These are phyloP conservation scores for Thryonomys swinderianus DNA, from an alignment of 2,113 vertebrate genomes.

Conservation along the genomic window DNA sequence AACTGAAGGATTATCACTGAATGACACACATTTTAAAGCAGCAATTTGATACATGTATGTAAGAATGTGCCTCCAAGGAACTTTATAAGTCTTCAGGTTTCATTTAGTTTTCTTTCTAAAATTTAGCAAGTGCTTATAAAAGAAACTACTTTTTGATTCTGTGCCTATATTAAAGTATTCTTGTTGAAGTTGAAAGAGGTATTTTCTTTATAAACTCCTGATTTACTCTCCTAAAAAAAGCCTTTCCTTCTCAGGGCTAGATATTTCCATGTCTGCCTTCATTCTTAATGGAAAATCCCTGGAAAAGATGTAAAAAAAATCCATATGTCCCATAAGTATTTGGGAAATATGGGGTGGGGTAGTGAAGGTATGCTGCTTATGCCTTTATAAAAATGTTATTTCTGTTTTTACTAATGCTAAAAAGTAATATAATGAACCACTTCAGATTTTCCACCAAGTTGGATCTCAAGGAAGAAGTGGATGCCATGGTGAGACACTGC, in stretches of 20 bases:
- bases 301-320: slow-evolving; percentile 62
- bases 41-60: slow-evolving; percentile 56
- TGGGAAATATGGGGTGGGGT: neutral
- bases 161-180: slow-evolving; percentile 34
- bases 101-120: slow-evolving; percentile 55
- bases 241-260: slow-evolving; percentile 5
- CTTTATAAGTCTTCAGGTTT: slow-evolving; percentile 53
- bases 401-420: slow-evolving; percentile 33
- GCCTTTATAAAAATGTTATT: slow-evolving; percentile 40
- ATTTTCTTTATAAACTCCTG: slow-evolving; percentile 58
- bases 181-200: slow-evolving; percentile 41
- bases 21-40: slow-evolving; percentile 57
- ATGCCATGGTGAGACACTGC: neutral
- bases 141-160: slow-evolving; percentile 57
- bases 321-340: slow-evolving; percentile 19
- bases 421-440: slow-evolving; percentile 31
- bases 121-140: slow-evolving; percentile 65
- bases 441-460: slow-evolving; percentile 37
- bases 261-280: slow-evolving; percentile 61
- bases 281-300: slow-evolving; percentile 54
- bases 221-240: slow-evolving; percentile 50
- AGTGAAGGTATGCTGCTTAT: neutral
- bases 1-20: slow-evolving; percentile 68
- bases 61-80: slow-evolving; percentile 52
- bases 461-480: slow-evolving; percentile 24